Base-by-base conservation (phyloP, 2,113 vertebrate genomes). In the Perca schrenkii region DNA sequence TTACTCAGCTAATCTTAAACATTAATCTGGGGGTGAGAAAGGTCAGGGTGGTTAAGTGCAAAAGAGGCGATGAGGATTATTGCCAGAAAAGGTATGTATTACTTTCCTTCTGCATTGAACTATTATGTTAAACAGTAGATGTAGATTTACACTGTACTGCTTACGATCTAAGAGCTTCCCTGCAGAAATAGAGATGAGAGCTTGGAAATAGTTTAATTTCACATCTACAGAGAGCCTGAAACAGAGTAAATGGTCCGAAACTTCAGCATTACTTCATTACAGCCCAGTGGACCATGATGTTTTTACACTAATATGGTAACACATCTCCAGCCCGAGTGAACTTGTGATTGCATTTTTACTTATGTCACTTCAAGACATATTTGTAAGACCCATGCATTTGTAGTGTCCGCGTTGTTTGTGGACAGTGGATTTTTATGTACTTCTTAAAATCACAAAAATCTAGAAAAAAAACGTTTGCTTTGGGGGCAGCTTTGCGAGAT, bases 31-130 rank as follows among this genome's bases (percentile, higher is more conserved):
- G 2, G 43, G 21, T 49, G 25, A 49, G 46, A 60, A 64, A 65
- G 63, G 36, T 70, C 40, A 71, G 10, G 28, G 43, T 3, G 25
- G 12, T 65, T 50, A 14, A 67, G 25, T 1, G 8, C 13, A 47
- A 74, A 69, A 62, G 61, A 76, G 47, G 47, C 4, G 12, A 57
- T 36, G 22, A 52, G 43, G 43, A 73, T 77, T 77, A 50, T 19
- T 8, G 28, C 11, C 16, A 60, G n/a, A 28, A 57, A 65, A 28
- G 15, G 31, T 74, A 16, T 16, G n/a, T 16, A 31, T 61, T 40
- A 31, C 54, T 40, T 40, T 17, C 7, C 2, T 11, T 66, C 62
- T 47, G 52, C 50, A 56, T 7, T 43, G 31, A 52, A 66, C 53
- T 28, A 47, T 17, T 58, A 17, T 52, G 46, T 56, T 70, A 17